A percentile compares a stretch with the other conserved stretches of the same genome.
phyloP scores from a whole-genome alignment of 1,140 invertebrate species.

The Hylaeus anthracinus region DNA sequence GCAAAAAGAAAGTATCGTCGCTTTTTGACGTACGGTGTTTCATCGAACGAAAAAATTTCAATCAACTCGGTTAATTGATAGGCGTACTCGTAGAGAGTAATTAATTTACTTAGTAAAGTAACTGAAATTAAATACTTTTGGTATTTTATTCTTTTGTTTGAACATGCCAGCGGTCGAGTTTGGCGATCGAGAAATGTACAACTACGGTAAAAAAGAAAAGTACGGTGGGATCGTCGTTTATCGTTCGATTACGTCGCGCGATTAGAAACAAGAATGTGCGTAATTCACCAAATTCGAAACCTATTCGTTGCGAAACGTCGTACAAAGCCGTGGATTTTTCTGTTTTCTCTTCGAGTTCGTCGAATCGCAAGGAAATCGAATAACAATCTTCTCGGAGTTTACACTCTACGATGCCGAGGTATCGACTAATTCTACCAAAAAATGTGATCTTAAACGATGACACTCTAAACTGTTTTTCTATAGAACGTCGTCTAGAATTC shows the following conservation, averaged over 20 bases:
- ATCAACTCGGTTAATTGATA: slow-evolving; percentile 3
- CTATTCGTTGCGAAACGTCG: not conserved
- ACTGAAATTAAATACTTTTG: not conserved
- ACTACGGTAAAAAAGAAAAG: too few species aligned
- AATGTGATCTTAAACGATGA: slow-evolving; percentile 31
- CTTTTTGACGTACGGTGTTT: not conserved
- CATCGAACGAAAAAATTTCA: slow-evolving; percentile 25
- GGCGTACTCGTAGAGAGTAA: slow-evolving; percentile 40
- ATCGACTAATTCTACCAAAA: slow-evolving; percentile 48
- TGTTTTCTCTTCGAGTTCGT: not conserved
- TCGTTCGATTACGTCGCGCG: too few species aligned
- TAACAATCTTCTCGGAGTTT: slow-evolving; percentile 16
- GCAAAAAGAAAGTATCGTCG: not conserved
- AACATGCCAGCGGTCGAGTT: not conserved
- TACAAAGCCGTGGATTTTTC: not conserved
- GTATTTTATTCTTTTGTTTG: not conserved
- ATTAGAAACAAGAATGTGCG: too few species aligned
- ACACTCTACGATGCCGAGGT: slow-evolving; percentile 27
- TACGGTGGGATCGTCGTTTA: too few species aligned
- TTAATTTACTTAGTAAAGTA: too few species aligned
- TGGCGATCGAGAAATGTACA: not conserved
- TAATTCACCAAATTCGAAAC: not conserved
- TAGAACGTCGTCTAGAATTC: slow-evolving; percentile 39
- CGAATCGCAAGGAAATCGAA: slow-evolving; percentile 11
- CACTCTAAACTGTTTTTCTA: slow-evolving; percentile 32